These are phyloP conservation scores for Sphecodes monilicornis DNA, from an alignment of 2,888 invertebrate genomes.

Conservation along the genomic window DNA sequence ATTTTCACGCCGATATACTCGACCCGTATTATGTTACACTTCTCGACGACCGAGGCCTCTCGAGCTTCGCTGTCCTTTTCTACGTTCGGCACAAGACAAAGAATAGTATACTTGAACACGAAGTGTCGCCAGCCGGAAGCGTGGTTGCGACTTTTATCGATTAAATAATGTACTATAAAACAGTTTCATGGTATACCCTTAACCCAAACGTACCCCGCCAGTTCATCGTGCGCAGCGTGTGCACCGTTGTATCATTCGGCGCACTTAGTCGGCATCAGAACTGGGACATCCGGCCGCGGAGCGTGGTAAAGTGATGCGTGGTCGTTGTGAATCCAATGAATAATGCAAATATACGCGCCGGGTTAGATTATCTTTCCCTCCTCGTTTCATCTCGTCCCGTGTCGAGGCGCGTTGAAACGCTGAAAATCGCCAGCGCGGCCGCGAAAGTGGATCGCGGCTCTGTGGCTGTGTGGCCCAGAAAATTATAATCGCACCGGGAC, in stretches of 20 bases:
- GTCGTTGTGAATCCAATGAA: constrained; percentile 57
- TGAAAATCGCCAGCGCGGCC: constrained; percentile 26
- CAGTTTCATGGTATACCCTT: not conserved
- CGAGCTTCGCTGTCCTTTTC: too few species aligned
- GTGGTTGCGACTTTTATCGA: too few species aligned
- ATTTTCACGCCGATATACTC: too few species aligned
- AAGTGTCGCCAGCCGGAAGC: too few species aligned
- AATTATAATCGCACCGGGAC: constrained; percentile 41
- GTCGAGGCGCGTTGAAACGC: constrained; percentile 18
- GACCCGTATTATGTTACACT: too few species aligned
- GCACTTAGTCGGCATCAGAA: constrained; percentile 38
- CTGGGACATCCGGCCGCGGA: constrained; percentile 64
- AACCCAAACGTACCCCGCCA: not conserved
- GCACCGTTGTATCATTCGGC: constrained; percentile 28
- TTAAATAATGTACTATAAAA: not conserved
- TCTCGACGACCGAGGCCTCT: too few species aligned
- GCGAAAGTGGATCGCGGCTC: constrained; percentile 71
- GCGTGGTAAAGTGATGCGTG: constrained; percentile 56
- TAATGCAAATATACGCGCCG: constrained; percentile 61
- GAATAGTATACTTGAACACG: too few species aligned
- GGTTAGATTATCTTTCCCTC: constrained; percentile 43
- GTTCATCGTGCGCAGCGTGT: not conserved
- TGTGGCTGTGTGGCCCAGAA: constrained; percentile 42
- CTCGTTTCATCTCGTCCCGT: not conserved
- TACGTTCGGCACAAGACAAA: too few species aligned